Conservation (phyloP, 2,888 invertebrate species). For the Torymus auratus region DNA sequence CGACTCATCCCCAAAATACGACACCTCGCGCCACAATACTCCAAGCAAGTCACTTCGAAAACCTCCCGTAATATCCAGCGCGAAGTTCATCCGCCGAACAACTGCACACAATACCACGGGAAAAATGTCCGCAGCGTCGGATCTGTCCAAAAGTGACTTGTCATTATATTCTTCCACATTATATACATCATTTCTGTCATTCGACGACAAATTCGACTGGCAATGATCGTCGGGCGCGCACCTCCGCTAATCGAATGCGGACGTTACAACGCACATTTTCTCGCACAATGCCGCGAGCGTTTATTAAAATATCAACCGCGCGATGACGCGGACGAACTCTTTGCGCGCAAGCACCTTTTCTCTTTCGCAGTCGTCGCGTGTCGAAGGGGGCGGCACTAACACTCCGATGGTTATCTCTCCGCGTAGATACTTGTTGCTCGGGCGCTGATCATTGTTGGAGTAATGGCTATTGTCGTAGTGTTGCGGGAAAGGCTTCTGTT, state of each 20-base stretch:
- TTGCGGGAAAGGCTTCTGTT: conserved; percentile 1
- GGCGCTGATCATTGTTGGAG: not conserved
- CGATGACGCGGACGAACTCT: conserved; percentile 30
- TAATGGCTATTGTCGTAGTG: too few species aligned
- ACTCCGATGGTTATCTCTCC: conserved; percentile 38
- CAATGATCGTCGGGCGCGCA: conserved; percentile 41
- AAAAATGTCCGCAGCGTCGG: too few species aligned
- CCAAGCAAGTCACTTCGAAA: too few species aligned
- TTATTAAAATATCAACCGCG: conserved; percentile 44
- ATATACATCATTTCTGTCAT: too few species aligned
- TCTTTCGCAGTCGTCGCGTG: conserved; percentile 36
- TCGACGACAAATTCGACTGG: conserved; percentile 63
- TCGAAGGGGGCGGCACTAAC: not conserved
- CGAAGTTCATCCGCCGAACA: too few species aligned
- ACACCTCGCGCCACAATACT: too few species aligned
- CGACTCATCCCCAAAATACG: too few species aligned
- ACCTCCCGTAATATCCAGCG: too few species aligned
- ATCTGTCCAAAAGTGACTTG: too few species aligned
- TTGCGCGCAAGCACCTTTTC: not conserved
- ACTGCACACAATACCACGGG: too few species aligned
- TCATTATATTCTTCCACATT: too few species aligned
- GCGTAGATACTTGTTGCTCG: conserved; percentile 30
- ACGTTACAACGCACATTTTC: conserved; percentile 67
- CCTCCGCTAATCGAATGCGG: conserved; percentile 67
- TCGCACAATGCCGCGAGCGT: not conserved